These are phyloP conservation scores for Lasiurus cinereus DNA, from an alignment of 2,113 vertebrate genomes.

Conservation along the genomic window DNA sequence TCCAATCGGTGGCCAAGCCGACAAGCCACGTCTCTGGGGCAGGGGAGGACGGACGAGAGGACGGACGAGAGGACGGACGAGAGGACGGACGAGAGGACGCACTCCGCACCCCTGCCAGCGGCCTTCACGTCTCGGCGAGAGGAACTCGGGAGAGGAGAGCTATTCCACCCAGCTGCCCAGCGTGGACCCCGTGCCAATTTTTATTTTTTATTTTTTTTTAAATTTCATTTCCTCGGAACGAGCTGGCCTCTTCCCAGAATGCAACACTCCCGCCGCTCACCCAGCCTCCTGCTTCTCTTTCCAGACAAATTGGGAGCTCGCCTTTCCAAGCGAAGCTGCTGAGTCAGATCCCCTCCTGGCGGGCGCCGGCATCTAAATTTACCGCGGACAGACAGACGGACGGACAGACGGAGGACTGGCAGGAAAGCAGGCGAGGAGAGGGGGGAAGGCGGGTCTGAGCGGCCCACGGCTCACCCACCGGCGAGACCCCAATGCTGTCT, in stretches of 20 bases:
- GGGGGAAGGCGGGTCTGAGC: not conserved
- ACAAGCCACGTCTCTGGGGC: not conserved
- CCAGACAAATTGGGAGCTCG: too few relatives aligned
- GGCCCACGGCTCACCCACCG: not conserved
- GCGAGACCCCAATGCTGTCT: not conserved
- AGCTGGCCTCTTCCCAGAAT: not conserved
- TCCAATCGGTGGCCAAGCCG: not conserved
- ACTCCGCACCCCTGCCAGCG: not conserved
- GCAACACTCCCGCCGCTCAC: not conserved
- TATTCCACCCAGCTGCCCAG: not conserved
- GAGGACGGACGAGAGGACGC: too few relatives aligned
- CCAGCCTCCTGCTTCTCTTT: not conserved
- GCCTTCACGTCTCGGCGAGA: not conserved
- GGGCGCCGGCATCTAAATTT: not conserved
- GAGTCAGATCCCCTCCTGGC: not conserved
- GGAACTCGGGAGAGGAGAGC: not conserved
- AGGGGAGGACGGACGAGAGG: not conserved
- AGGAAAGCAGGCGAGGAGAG: not conserved
- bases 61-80: too few relatives aligned
- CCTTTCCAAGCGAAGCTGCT: not conserved
- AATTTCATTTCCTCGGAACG: constrained; percentile 1
- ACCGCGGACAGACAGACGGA: not conserved
- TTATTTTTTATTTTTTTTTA: not conserved
- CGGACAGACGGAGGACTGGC: not conserved
- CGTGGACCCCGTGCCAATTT: not conserved